A percentile compares a stretch with the other conserved stretches of the same genome.
These are phyloP conservation scores for Heliconius erato DNA, from an alignment of 2,888 invertebrate species.

Conservation along the genomic window DNA sequence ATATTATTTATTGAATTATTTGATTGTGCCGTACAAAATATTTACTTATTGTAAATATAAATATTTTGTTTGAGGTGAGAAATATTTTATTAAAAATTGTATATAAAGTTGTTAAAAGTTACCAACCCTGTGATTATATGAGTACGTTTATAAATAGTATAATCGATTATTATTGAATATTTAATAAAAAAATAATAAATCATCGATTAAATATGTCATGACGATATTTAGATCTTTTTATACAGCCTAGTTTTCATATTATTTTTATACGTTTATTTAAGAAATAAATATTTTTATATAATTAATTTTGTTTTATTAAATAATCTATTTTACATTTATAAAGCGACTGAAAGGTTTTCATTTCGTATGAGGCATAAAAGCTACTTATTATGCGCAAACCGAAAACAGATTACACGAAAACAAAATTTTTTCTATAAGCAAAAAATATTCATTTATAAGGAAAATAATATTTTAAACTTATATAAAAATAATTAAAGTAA, in stretches of 20 bases:
- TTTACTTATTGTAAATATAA: background rate
- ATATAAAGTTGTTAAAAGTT: constrained; percentile 13
- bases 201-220: background rate
- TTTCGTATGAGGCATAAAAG: too few relatives aligned
- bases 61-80: background rate
- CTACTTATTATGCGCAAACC: too few relatives aligned
- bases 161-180: background rate
- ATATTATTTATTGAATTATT: constrained; percentile 16
- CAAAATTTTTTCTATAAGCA: too few relatives aligned
- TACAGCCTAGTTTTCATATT: constrained; percentile 38
- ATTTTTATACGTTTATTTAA: constrained; percentile 32
- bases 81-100: background rate
- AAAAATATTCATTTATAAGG: too few relatives aligned
- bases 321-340: background rate
- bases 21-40: constrained; percentile 12
- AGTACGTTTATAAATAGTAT: background rate
- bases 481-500: too few relatives aligned
- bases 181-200: background rate
- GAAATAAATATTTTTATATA: constrained; percentile 38
- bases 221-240: constrained; percentile 33
- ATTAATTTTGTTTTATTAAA: constrained; percentile 10
- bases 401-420: too few relatives aligned
- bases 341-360: background rate
- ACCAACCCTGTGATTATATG: constrained; percentile 21
- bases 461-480: too few relatives aligned